Base-by-base conservation (phyloP, 2,797 vertebrate genomes). In the Coregonus sp. region DNA sequence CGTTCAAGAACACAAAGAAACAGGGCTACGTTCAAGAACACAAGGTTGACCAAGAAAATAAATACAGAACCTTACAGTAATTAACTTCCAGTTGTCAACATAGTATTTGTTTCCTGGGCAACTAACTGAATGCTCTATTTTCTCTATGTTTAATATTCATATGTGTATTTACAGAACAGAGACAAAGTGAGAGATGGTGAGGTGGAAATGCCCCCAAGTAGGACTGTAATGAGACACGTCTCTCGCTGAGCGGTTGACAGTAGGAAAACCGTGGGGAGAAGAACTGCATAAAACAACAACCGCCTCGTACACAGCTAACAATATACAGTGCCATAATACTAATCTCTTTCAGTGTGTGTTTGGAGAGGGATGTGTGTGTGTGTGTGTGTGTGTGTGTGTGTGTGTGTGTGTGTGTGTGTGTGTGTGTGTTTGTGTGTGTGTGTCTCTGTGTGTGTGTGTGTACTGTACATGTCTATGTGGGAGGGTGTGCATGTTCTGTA, bases 221-320 rank as follows among this genome's bases (percentile, higher is more conserved):
- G 72, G 80, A 80, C 76, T 80, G 75, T 81, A 86, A 89, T 86
- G 80, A 88, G 82, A 82, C 40, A 72, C 73, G 72, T 72, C 79
- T 84, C 82, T 77, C n/a, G 20, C 18, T 79, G 85, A 84, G 75
- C 18, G 82, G 86, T 80, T 86, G 80, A 86, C 80, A 75, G 75
- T 20, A 66, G 47, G 47, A 75, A 66, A 83, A 77, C 75, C 74
- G 63, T 50, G 47, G 73, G 75, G 81, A 50, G 65, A 40, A 80
- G 77, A 54, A 70, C 72, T 72, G 68, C 76, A 71, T 6, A 29
- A 56, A 74, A 74, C 78, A 74, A 74, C 37, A 75, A 66, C 54
- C 31, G 37, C 61, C 37, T 73, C 33, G 40, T 52, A 9, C 18
- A 63, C 61, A 63, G 61, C 61, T 29, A 63, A 6, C 61, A 20